These are phyloP conservation scores for Melospiza melodia DNA, from an alignment of 2,113 vertebrate genomes.

Conservation along the genomic window DNA sequence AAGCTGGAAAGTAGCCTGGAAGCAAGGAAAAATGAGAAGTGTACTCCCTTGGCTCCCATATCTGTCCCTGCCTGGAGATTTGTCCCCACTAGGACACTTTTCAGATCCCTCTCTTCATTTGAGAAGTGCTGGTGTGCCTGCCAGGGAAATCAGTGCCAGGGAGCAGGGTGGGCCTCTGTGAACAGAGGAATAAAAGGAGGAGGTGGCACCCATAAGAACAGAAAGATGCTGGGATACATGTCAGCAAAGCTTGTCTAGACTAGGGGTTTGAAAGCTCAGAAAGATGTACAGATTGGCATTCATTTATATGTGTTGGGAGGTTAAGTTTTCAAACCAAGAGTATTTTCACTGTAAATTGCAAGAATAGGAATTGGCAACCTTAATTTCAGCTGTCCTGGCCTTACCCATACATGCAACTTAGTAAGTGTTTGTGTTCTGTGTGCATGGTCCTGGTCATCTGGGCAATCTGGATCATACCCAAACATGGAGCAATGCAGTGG, in stretches of 20 bases:
- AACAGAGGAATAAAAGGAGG: neutral
- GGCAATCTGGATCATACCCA: neutral
- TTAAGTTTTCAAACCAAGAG: neutral
- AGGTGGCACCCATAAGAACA: neutral
- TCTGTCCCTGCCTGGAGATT: neutral
- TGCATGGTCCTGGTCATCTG: neutral
- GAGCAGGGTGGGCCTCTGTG: neutral
- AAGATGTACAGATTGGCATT: neutral
- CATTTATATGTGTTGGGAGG: neutral
- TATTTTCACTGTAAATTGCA: neutral
- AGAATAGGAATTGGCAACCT: neutral
- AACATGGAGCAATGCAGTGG: neutral
- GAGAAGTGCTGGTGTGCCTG: neutral
- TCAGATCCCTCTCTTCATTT: neutral
- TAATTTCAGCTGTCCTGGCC: neutral
- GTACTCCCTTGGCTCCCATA: neutral
- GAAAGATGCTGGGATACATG: accelerated
- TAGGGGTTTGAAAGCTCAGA: neutral
- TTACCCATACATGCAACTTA: neutral
- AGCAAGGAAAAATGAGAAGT: neutral
- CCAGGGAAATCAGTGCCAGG: neutral
- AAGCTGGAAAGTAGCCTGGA: neutral
- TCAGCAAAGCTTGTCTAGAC: neutral
- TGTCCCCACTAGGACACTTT: neutral
- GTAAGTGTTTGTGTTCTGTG: neutral